Evolutionary conservation across 1,140 invertebrate genomes (phyloP).

Genomic region (Pollicipes pollicipes): DNA sequence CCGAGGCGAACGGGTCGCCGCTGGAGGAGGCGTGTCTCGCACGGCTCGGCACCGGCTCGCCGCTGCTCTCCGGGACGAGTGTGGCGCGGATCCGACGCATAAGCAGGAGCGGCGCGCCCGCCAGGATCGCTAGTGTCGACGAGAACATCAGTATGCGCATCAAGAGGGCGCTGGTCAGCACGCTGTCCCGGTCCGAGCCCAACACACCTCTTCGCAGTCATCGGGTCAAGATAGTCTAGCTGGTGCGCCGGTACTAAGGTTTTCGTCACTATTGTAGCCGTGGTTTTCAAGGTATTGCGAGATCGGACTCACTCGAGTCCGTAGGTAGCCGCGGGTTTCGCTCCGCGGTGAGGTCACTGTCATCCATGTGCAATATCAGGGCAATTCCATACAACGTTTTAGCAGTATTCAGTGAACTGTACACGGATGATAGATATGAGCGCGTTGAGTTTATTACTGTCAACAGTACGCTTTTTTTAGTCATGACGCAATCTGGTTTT

Average conservation of each 20-base stretch:
- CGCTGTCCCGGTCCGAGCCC: not conserved
- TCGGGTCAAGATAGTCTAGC: not conserved
- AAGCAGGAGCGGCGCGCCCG: not conserved
- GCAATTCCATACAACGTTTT: not conserved
- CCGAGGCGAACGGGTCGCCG: not conserved
- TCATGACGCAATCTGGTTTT: too few relatives aligned
- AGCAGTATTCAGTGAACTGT: too few relatives aligned
- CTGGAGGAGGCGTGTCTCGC: not conserved
- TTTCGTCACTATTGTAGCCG: not conserved
- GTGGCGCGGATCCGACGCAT: not conserved
- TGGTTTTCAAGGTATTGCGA: not conserved
- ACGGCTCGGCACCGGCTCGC: not conserved
- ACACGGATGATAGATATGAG: not conserved
- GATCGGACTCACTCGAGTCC: not conserved
- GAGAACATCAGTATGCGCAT: not conserved
- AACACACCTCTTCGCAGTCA: not conserved
- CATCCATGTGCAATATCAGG: not conserved
- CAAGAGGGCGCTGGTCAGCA: not conserved
- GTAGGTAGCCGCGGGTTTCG: not conserved
- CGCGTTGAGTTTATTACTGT: not conserved
- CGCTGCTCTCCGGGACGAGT: not conserved
- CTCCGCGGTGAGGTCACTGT: not conserved
- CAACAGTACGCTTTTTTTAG: not conserved
- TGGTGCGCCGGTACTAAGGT: too few relatives aligned
- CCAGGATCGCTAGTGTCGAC: not conserved